These are phyloP conservation scores for Typhlomys cinereus DNA, from an alignment of 2,113 vertebrate genomes.

Conservation along the genomic window DNA sequence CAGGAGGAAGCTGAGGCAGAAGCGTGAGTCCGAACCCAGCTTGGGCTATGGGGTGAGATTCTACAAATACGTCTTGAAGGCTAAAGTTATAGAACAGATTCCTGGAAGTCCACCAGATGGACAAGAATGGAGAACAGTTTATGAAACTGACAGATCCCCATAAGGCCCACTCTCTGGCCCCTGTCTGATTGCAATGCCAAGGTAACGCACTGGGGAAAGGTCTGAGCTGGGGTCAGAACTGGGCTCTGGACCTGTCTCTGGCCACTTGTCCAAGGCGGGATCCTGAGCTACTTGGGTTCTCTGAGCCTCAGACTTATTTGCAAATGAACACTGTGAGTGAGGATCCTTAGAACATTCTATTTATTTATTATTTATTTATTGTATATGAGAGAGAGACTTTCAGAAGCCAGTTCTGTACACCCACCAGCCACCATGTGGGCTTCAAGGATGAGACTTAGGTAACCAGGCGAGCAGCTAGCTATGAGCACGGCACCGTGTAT, in stretches of 20 bases:
- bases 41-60: background rate
- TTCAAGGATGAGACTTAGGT: background rate
- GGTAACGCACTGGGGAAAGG: background rate
- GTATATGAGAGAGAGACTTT: too few relatives aligned
- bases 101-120: background rate
- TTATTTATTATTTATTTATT: too few relatives aligned
- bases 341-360: background rate
- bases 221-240: background rate
- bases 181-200: background rate
- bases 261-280: background rate
- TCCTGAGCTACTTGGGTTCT: background rate
- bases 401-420: too few relatives aligned
- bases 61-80: background rate
- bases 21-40: background rate
- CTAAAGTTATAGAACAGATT: constrained; percentile 17
- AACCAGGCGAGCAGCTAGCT: background rate
- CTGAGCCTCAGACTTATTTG: background rate
- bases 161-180: too few relatives aligned
- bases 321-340: background rate
- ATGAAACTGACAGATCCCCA: background rate
- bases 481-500: too few relatives aligned
- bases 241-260: background rate
- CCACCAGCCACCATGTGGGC: too few relatives aligned
- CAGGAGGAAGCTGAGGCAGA: too few relatives aligned
- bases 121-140: background rate